These are phyloP conservation scores for Lasioglossum marginatum DNA, from an alignment of 2,888 invertebrate species.

Conservation along the genomic window DNA sequence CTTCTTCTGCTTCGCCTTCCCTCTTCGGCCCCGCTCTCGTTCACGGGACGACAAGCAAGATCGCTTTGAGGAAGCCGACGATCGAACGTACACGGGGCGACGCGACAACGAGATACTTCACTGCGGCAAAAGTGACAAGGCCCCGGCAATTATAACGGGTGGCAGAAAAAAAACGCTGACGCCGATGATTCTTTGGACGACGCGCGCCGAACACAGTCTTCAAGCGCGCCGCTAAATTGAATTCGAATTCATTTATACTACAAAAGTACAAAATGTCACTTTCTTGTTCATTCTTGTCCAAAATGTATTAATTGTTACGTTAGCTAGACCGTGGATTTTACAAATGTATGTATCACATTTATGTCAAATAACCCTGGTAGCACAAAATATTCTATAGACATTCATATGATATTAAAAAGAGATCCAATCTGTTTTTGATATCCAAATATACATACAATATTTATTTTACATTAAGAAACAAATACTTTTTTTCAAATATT, in stretches of 20 bases:
- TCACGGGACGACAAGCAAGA: constrained; percentile 15
- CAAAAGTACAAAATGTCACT: background rate
- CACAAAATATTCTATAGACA: too few species aligned
- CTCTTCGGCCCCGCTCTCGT: background rate
- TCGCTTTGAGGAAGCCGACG: constrained; percentile 74
- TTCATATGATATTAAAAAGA: too few species aligned
- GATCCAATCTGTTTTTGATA: too few species aligned
- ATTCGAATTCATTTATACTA: background rate
- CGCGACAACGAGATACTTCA: constrained; percentile 54
- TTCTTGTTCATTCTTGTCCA: too few species aligned
- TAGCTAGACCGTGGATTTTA: background rate
- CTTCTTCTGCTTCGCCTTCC: constrained; percentile 12
- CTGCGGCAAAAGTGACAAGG: constrained; percentile 73
- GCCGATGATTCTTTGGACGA: constrained; percentile 54
- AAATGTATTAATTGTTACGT: background rate
- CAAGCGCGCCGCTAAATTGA: background rate
- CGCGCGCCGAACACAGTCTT: constrained; percentile 13
- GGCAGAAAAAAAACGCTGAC: constrained; percentile 68
- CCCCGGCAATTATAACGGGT: constrained; percentile 77
- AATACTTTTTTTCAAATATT: too few species aligned
- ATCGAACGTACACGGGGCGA: constrained; percentile 51
- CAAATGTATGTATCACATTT: too few species aligned
- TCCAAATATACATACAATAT: too few species aligned
- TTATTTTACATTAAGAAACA: too few species aligned
- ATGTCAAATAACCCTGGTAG: too few species aligned